Conservation (phyloP, 2,113 vertebrate species). For the Upupa epops region DNA sequence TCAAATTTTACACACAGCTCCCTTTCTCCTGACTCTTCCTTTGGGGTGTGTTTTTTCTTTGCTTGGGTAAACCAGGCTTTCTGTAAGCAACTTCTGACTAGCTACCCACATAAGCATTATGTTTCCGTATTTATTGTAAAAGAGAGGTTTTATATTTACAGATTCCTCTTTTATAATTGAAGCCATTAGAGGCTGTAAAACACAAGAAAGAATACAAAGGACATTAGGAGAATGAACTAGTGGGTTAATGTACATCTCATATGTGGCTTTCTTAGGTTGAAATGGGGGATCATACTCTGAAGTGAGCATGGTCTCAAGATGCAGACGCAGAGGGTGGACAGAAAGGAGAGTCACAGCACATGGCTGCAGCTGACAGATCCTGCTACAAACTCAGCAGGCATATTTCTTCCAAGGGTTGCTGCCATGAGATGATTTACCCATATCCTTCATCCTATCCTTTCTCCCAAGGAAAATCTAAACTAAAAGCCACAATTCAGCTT, state of each 20-base stretch:
- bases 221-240: not conserved
- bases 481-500: not conserved
- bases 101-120: not conserved
- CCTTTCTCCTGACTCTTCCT: constrained; percentile 66
- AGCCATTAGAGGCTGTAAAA: not conserved
- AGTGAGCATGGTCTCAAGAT: not conserved
- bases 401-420: not conserved
- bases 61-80: not conserved
- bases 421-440: not conserved
- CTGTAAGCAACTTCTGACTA: constrained; percentile 6
- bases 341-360: not conserved
- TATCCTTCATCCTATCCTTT: not conserved
- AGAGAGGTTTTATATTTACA: not conserved
- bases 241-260: not conserved
- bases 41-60: constrained; percentile 57
- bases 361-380: not conserved
- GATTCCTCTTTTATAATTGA: not conserved
- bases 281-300: not conserved
- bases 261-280: not conserved
- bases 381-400: not conserved
- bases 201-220: not conserved
- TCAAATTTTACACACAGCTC: constrained; percentile 62
- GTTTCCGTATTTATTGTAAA: not conserved
- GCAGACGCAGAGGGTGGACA: not conserved
- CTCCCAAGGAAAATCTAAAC: not conserved